Percentiles rank a stretch among this genome's conserved stretches.
These are phyloP conservation scores for Chascanopsetta lugubris DNA, from an alignment of 2,113 vertebrate species.

Conservation along the genomic window DNA sequence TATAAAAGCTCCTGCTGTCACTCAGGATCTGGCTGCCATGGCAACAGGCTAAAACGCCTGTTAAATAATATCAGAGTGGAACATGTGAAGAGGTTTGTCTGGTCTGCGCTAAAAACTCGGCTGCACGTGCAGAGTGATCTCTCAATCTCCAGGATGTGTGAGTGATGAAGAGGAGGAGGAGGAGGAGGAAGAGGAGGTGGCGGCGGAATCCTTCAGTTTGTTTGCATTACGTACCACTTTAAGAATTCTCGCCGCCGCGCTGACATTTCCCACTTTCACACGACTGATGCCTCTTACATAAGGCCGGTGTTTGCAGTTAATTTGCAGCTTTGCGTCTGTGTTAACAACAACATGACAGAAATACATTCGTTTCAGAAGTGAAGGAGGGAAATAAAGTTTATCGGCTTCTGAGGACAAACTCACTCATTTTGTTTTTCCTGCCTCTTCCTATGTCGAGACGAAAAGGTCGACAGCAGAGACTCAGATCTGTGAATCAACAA, in stretches of 20 bases:
- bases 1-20: not conserved
- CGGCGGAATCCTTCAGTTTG: constrained; percentile 39
- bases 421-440: too few relatives aligned
- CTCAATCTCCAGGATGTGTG: constrained; percentile 34
- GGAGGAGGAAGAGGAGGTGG: constrained; percentile 34
- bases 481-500: too few relatives aligned
- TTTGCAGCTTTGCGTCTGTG: too few relatives aligned
- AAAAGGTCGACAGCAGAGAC: too few relatives aligned
- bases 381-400: too few relatives aligned
- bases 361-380: too few relatives aligned
- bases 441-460: too few relatives aligned
- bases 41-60: not conserved
- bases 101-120: too few relatives aligned
- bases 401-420: too few relatives aligned
- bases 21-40: not conserved
- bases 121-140: constrained; percentile 20
- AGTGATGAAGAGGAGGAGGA: constrained; percentile 41
- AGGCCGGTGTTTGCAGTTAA: constrained; percentile 11
- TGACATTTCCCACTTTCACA: constrained; percentile 59
- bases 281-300: constrained; percentile 11
- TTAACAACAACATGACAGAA: too few relatives aligned
- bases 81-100: not conserved
- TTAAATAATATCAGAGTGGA: not conserved
- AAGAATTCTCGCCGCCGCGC: constrained; percentile 27
- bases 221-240: constrained; percentile 51